Conservation (phyloP, 2,113 vertebrate genomes). For the Calyptomena viridis region DNA sequence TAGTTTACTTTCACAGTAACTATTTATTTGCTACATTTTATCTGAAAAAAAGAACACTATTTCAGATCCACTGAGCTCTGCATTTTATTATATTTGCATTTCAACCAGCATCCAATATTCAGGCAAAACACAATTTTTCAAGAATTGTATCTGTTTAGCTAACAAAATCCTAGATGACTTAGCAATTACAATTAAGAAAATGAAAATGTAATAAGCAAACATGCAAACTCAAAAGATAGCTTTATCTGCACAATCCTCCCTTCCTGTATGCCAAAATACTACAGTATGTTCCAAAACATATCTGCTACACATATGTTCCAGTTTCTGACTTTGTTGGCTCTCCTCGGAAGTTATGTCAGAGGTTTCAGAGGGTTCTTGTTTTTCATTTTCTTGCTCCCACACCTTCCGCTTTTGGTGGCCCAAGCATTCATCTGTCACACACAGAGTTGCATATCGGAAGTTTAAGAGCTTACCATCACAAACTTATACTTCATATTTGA, state of each 20-base stretch:
- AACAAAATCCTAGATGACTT: conserved; percentile 5
- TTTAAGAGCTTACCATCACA: neutral
- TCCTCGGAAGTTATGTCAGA: conserved; percentile 32
- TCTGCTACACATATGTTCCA: neutral
- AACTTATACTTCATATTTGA: neutral
- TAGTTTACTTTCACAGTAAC: neutral
- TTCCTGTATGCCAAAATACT: conserved; percentile 30
- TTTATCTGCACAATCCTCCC: conserved; percentile 38
- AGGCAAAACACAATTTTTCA: neutral
- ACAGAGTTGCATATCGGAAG: neutral
- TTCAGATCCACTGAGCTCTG: neutral
- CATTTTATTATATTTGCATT: neutral
- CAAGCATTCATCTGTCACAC: neutral
- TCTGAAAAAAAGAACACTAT: neutral
- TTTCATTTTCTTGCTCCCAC: neutral
- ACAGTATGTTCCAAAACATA: neutral
- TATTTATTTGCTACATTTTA: neutral
- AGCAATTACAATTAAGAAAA: conserved; percentile 20
- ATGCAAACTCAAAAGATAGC: conserved; percentile 21
- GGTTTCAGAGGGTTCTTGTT: neutral
- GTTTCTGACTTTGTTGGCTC: conserved; percentile 8
- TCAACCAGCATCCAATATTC: neutral
- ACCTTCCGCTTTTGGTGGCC: conserved; percentile 8
- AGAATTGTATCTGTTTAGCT: neutral
- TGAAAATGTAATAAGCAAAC: neutral